Evolutionary conservation across 1,140 invertebrate species (phyloP), one percentile per base, ranked within the genome.

Genomic region (Bombus huntii): DNA sequence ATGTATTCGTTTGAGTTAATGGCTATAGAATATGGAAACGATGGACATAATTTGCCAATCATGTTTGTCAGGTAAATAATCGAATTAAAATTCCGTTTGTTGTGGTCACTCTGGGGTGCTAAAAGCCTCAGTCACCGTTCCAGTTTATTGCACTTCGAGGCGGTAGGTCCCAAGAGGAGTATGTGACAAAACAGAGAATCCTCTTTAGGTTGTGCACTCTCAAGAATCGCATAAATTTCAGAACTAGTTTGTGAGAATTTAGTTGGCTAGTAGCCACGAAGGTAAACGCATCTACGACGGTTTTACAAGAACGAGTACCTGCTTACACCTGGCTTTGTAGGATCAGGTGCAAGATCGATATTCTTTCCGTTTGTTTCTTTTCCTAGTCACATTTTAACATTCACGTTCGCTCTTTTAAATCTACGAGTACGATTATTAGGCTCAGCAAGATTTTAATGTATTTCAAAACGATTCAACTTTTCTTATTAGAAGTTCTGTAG

Each of bases 201-300:
- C 77, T 79, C 77, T 79, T 79, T 79, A 66, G 59, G 77, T 44
- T 79, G 31, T 68, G 12, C 39, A 79, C 77, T 66, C 77, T 28
- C 8, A 62, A 79, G 77, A 28, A 79, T 68, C 28, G 76, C 76
- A 78, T 78, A 79, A 44, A 66, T 79, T 79, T 68, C 42, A 78
- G 59, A 78, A 78, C 76, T 78, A 78, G 76, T 78, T 78, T 78
- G 59, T 37, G 37, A 66, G 77, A 47, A 79, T 79, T 79, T 79
- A 79, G 42, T 34, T 47, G 15, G 22, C 25, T 22, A 34, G 39
- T 34, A 66, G 65, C 13, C 28, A 44, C 42, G 31, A 44, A 74
- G 44, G 72, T 25, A 12, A 59, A 65, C 59, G 75, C 57, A 66
- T 79, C 37, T 68, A 78, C 59, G 39, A 76, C 34, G 74, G 53